Base-by-base conservation (phyloP, 1,140 invertebrate genomes). In the Ceratina japonica region DNA sequence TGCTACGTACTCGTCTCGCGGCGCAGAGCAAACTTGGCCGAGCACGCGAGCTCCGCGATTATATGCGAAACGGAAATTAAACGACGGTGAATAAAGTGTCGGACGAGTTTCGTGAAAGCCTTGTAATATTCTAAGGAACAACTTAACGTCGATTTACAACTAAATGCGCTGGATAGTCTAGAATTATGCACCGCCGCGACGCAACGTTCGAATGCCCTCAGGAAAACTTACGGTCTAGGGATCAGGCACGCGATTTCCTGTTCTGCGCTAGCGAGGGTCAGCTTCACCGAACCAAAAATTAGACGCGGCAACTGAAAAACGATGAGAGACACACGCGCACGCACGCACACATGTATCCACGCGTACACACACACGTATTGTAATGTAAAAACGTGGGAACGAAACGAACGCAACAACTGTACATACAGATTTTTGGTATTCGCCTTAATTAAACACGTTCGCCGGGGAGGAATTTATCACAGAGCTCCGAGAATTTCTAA, bases 321-420 rank as follows among this genome's bases (percentile, higher is more conserved):
- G 37, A 44, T 7, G 0, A 10, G 37, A 44, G 0, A 44, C 37
- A 44, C 5, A 44, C 37, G 5, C 37, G 5, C 37, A 44, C 5
- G 3, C 37, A 10, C 10, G 10, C 37, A 44, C 5, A 10, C 37
- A 44, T 44, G 10, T 0, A 44, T 10, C 3, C 37, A 10, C 5
- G 2, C 37, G 10, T 10, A 7, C 37, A 10, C 10, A 44, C 37
- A 44, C 5, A 10, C 5, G 7, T 37, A 37, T 8, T 31, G 10
- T 44, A 44, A 44, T 44, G 10, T 44, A 44, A 44, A 84, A 68
- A 70, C 52, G 63, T 79, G 37, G 24, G 83, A 68, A 51, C 59
- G 52, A 58, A 82, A 79, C 0, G 82, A 87, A 86, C 85, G 82
- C 87, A 87, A 87, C 75, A 84, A 86, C 62, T 79, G 75, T 87